Conservation (phyloP, 2,797 vertebrate genomes). For the Labeo calbasu region DNA sequence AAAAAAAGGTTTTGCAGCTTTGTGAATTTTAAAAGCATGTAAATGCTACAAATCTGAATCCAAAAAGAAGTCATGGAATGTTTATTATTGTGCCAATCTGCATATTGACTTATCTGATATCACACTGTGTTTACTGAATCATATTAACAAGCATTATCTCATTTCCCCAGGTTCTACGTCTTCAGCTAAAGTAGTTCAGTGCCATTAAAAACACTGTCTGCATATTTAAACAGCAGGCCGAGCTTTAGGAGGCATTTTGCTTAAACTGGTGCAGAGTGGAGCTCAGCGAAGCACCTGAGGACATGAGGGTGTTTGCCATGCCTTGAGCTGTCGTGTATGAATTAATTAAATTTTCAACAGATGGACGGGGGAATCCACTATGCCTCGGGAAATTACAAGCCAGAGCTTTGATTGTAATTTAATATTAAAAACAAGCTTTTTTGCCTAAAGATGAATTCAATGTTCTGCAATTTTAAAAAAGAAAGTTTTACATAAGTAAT, state of each 20-base stretch:
- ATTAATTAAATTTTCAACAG: conserved; percentile 46
- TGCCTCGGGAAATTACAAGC: conserved; percentile 38
- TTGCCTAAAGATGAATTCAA: conserved; percentile 1
- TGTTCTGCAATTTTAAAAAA: background rate
- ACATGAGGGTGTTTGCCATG: conserved; percentile 20
- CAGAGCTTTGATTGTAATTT: background rate
- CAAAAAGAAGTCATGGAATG: conserved; percentile 3
- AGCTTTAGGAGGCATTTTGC: conserved; percentile 1
- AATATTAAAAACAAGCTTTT: conserved; percentile 24
- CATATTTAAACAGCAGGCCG: conserved; percentile 5
- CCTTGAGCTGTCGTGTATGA: conserved; percentile 34
- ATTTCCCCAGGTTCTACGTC: conserved; percentile 11
- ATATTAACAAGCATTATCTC: conserved; percentile 16
- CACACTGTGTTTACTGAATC: conserved; percentile 15
- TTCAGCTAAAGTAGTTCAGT: conserved; percentile 3
- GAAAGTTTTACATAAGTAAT: background rate
- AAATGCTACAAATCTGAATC: background rate
- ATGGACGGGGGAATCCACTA: conserved; percentile 23
- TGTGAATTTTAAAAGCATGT: background rate
- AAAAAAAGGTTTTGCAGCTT: background rate
- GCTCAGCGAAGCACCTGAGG: conserved; percentile 30
- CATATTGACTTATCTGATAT: conserved; percentile 13
- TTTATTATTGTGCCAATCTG: conserved; percentile 11
- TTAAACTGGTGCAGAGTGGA: conserved; percentile 3
- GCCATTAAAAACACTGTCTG: conserved; percentile 15